Evolutionary conservation across 1,140 invertebrate species (phyloP).

Genomic region (Pseudomyrmex flavicornis): DNA sequence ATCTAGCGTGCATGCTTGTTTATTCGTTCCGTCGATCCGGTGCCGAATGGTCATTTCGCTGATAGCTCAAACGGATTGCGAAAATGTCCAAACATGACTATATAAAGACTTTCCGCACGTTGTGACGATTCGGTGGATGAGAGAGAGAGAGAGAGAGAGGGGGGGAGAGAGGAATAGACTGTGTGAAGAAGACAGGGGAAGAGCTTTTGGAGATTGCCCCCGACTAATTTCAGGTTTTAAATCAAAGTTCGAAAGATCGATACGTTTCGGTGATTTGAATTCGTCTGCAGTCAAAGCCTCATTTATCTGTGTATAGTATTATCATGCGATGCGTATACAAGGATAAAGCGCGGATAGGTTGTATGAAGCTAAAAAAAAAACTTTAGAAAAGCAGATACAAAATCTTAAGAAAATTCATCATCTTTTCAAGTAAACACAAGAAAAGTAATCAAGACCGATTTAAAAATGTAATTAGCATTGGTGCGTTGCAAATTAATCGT

Average conservation of each 20-base stretch:
- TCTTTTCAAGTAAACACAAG: background rate
- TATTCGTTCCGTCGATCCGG: conserved; percentile 32
- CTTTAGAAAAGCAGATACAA: background rate
- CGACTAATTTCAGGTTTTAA: conserved; percentile 55
- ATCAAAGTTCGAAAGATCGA: conserved; percentile 37
- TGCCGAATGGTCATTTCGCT: conserved; percentile 80
- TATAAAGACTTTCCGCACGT: conserved; percentile 72
- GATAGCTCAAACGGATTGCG: conserved; percentile 81
- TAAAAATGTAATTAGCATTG: background rate
- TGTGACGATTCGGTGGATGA: conserved; percentile 52
- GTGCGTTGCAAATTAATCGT: background rate
- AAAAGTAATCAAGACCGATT: background rate
- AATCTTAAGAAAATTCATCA: background rate
- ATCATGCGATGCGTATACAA: background rate
- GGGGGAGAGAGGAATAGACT: background rate
- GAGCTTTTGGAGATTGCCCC: conserved; percentile 36
- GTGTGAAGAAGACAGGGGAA: background rate
- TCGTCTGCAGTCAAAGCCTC: conserved; percentile 29
- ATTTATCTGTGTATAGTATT: conserved; percentile 20
- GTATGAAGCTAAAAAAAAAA: background rate
- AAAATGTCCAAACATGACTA: conserved; percentile 80
- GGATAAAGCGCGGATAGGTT: background rate
- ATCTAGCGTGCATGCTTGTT: conserved; percentile 21
- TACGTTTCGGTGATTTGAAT: conserved; percentile 22
- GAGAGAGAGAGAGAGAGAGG: background rate